These are phyloP conservation scores for Brienomyrus brachyistius DNA, from an alignment of 2,113 vertebrate species.

Conservation along the genomic window DNA sequence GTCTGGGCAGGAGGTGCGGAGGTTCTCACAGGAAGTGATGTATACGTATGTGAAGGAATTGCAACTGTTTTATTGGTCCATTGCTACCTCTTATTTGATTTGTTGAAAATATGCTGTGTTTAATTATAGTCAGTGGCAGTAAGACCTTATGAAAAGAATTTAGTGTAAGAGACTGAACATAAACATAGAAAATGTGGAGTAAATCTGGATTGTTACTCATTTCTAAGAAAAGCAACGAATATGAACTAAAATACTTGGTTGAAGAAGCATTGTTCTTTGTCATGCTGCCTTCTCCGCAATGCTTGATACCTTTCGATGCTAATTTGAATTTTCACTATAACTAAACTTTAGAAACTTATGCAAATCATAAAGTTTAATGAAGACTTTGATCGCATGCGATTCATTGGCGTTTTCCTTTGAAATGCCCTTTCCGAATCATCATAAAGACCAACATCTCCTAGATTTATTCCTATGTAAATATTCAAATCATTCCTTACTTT, in stretches of 20 bases:
- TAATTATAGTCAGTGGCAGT: not conserved
- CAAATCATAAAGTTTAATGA: not conserved
- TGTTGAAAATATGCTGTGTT: not conserved
- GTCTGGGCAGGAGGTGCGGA: not conserved
- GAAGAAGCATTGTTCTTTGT: not conserved
- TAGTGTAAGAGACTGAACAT: not conserved
- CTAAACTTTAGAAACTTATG: not conserved
- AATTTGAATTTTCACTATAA: not conserved
- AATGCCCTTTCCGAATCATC: not conserved
- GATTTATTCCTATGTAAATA: not conserved
- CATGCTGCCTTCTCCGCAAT: not conserved
- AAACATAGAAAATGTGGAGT: not conserved
- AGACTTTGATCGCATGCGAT: not conserved
- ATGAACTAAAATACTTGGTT: not conserved
- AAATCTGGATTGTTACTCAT: not conserved
- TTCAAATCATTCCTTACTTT: constrained; percentile 13
- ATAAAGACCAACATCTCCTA: not conserved
- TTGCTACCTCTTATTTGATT: not conserved
- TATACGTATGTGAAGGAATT: not conserved
- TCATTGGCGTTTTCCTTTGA: not conserved
- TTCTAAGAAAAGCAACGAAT: not conserved
- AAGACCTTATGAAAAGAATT: not conserved
- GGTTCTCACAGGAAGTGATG: not conserved
- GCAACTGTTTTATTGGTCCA: not conserved
- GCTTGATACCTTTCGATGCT: not conserved